phyloP scores from a whole-genome alignment of 2,113 vertebrate genomes.

The Corynorhinus townsendii region DNA sequence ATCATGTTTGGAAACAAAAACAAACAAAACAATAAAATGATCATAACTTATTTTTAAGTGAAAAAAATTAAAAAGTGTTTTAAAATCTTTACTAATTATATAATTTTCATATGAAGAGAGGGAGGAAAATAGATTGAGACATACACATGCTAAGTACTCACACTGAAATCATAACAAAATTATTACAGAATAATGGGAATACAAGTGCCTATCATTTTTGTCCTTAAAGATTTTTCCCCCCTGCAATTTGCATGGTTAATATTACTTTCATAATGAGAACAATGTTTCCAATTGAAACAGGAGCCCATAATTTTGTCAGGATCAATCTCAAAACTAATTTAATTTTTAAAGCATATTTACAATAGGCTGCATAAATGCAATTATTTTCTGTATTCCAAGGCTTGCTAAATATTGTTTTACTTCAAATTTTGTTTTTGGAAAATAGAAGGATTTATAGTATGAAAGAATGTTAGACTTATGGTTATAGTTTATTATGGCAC shows the following conservation, averaged over 20 bases:
- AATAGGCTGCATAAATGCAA: background rate
- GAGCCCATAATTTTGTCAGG: background rate
- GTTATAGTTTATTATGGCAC: background rate
- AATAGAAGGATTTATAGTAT: background rate
- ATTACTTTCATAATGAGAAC: background rate
- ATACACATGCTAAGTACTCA: background rate
- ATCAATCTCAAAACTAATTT: background rate
- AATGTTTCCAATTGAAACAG: background rate
- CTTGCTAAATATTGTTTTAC: background rate
- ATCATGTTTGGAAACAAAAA: background rate
- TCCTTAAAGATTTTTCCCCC: background rate
- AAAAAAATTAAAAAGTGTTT: background rate
- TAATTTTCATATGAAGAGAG: background rate
- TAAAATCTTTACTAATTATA: background rate
- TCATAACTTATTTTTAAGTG: background rate
- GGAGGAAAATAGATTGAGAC: background rate
- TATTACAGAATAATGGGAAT: background rate
- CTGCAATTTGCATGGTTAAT: background rate
- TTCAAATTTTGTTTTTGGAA: background rate
- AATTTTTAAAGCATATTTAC: background rate
- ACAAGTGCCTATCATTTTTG: background rate
- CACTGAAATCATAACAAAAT: background rate
- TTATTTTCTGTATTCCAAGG: background rate
- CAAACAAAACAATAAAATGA: background rate
- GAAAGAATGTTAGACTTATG: background rate